Conservation (phyloP, 2,797 vertebrate genomes). For the Epinephelus awoara region DNA sequence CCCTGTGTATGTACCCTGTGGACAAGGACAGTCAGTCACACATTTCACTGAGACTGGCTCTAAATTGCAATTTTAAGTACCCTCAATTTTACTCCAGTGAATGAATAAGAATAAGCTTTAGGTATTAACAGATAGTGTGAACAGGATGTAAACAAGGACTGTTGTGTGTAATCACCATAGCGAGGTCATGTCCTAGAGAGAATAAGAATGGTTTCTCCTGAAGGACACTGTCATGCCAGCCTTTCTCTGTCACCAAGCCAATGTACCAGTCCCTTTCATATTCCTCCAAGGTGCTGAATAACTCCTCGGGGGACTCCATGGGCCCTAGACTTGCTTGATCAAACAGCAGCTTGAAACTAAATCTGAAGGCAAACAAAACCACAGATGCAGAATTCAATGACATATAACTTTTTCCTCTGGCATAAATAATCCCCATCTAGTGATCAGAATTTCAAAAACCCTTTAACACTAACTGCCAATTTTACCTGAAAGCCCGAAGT, state of each 20-base stretch:
- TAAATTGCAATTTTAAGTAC: background rate
- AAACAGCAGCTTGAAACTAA: conserved; percentile 96
- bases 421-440: background rate
- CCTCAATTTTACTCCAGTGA: background rate
- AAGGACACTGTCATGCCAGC: conserved; percentile 94
- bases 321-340: conserved; percentile 97
- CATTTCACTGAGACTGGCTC: background rate
- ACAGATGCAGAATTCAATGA: background rate
- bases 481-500: conserved; percentile 97
- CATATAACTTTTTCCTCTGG: background rate
- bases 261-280: conserved; percentile 97
- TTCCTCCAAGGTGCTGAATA: conserved; percentile 91
- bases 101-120: background rate
- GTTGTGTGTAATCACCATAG: conserved; percentile 88
- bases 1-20: conserved; percentile 94
- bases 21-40: conserved; percentile 41
- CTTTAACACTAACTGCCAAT: background rate
- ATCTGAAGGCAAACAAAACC: conserved; percentile 81
- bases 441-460: conserved; percentile 14
- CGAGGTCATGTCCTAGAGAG: conserved; percentile 94
- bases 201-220: conserved; percentile 97
- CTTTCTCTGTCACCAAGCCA: conserved; percentile 92
- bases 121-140: background rate
- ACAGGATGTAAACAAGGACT: background rate
- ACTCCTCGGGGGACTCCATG: conserved; percentile 90